Base-by-base conservation (phyloP, 2,888 invertebrate genomes). In the Aphodius sticticus region DNA sequence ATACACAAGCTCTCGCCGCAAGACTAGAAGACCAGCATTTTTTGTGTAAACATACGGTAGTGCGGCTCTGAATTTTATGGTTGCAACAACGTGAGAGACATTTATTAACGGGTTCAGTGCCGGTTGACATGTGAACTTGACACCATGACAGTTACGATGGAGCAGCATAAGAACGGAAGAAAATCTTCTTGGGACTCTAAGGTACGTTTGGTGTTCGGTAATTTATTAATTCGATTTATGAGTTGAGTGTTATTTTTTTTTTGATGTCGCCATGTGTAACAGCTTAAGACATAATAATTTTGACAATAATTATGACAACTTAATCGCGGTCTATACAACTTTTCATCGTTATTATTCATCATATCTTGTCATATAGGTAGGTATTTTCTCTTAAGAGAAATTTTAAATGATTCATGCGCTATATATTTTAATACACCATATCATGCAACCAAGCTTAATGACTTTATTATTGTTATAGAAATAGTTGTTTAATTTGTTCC, bases 181-280 rank as follows among this genome's bases (percentile, higher is more conserved):
- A 91, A 91, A 86, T 89, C 88, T 81, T 91, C 91, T 82, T 91
- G 91, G 91, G 91, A 91, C 83, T 91, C 91, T 70, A 91, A 91
- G 90, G 91, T 91, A 86, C 88, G 87, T 77, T 26, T 26, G 26
- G 26, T 26, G 26, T 26, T 26, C 3, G 1, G 26, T 26, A 26
- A 26, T 26, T 26, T 26, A 26, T 26, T 26, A 26, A 2, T 26
- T 26, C 26, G 26, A 26, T 26, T 26, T 26, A 26, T n/a, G n/a
- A n/a, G n/a, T n/a, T n/a, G n/a, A n/a, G n/a, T n/a, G n/a, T n/a
- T n/a, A n/a, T n/a, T n/a, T n/a, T n/a, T n/a, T n/a, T n/a, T n/a
- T n/a, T n/a, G n/a, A n/a, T n/a, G n/a, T n/a, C n/a, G n/a, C n/a
- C n/a, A n/a, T n/a, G n/a, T n/a, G n/a, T n/a, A n/a, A n/a, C 26